phyloP scores from a whole-genome alignment of 2,113 vertebrate genomes.

The Pycnonotus jocosus region DNA sequence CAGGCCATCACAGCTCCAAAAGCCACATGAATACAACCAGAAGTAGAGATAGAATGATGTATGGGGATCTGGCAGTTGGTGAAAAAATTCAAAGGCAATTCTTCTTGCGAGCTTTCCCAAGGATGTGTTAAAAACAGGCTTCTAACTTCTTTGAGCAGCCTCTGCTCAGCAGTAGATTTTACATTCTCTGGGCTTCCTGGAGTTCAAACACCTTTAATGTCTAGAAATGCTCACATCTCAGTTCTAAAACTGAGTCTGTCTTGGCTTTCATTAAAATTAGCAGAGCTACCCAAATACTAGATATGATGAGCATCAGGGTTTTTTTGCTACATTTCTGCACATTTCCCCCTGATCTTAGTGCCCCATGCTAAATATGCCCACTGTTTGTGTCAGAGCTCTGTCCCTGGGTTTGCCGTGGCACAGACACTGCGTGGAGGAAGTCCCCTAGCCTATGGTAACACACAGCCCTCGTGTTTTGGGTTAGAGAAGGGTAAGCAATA shows the following conservation, averaged over 20 bases:
- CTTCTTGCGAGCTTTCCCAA: neutral
- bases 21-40: neutral
- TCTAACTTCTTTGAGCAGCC: neutral
- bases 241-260: neutral
- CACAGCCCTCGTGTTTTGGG: neutral
- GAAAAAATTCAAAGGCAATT: neutral
- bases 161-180: neutral
- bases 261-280: neutral
- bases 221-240: neutral
- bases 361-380: neutral
- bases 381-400: neutral
- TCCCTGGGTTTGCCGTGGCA: neutral
- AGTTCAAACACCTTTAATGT: neutral
- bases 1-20: neutral
- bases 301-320: neutral
- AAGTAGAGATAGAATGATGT: neutral
- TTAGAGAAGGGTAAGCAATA: conserved; percentile 6
- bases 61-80: neutral
- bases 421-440: neutral
- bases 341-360: neutral
- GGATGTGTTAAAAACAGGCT: neutral
- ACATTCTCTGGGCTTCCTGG: neutral
- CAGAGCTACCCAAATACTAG: neutral
- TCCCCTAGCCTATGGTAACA: neutral
- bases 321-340: neutral